Conservation (phyloP, 2,113 vertebrate genomes). For the Pseudolaguvia tuberculata region DNA sequence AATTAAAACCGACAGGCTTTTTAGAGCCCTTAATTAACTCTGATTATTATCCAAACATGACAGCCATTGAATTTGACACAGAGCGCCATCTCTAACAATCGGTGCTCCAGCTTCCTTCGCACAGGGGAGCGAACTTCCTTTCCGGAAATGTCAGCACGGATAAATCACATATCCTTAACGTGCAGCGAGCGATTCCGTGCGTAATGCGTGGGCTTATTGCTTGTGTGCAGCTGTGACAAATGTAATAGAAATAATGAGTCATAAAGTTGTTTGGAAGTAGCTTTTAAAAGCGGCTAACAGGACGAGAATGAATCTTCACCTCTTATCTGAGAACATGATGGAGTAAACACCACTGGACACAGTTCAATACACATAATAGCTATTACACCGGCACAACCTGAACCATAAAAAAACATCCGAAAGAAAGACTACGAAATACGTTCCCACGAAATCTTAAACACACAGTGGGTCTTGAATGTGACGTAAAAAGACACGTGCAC, state of each 20-base stretch:
- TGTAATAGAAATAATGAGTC: constrained; percentile 38
- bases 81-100: constrained; percentile 53
- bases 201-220: constrained; percentile 33
- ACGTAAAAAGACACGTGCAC: too few relatives aligned
- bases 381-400: neutral
- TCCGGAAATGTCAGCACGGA: constrained; percentile 46
- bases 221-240: constrained; percentile 38
- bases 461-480: too few relatives aligned
- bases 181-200: constrained; percentile 24
- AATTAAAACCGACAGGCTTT: constrained; percentile 73
- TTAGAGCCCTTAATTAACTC: constrained; percentile 75
- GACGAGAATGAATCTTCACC: constrained; percentile 13
- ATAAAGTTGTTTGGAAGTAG: constrained; percentile 25
- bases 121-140: constrained; percentile 33
- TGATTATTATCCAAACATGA: constrained; percentile 72
- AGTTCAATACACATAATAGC: constrained; percentile 9
- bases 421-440: neutral
- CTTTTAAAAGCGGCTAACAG: constrained; percentile 1
- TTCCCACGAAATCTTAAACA: neutral
- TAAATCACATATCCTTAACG: constrained; percentile 47
- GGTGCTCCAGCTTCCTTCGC: constrained; percentile 38
- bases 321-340: neutral
- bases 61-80: constrained; percentile 72
- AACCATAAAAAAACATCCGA: neutral
- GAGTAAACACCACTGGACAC: constrained; percentile 17